Evolutionary conservation across 2,888 invertebrate genomes (phyloP).

Genomic region (Mechanitis mazaeus): DNA sequence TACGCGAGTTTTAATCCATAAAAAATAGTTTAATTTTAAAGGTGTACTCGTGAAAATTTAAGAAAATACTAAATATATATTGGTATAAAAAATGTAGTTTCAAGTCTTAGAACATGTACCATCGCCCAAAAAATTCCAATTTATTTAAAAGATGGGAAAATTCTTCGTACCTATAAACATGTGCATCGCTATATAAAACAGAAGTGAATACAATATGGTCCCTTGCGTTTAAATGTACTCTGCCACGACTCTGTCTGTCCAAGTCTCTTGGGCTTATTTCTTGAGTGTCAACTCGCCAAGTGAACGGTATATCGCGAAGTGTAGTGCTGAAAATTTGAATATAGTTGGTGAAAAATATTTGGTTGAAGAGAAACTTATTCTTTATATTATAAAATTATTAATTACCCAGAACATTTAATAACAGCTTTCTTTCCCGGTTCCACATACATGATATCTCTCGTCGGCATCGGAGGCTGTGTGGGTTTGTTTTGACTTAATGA

Average conservation of each 20-base stretch:
- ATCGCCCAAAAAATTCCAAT: too few relatives aligned
- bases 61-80: too few relatives aligned
- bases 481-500: conserved; percentile 37
- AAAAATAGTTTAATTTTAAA: too few relatives aligned
- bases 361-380: too few relatives aligned
- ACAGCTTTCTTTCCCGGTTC: conserved; percentile 32
- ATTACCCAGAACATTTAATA: conserved; percentile 48
- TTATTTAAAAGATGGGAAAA: too few relatives aligned
- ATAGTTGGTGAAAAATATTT: neutral
- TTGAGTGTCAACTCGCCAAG: conserved; percentile 76
- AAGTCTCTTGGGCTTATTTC: conserved; percentile 67
- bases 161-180: conserved; percentile 75
- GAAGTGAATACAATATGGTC: conserved; percentile 76
- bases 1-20: too few relatives aligned
- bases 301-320: conserved; percentile 69
- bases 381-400: neutral
- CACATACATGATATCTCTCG: conserved; percentile 37
- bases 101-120: too few relatives aligned
- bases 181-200: conserved; percentile 71
- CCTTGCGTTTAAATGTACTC: conserved; percentile 75
- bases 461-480: conserved; percentile 36
- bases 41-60: too few relatives aligned
- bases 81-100: too few relatives aligned
- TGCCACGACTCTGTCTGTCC: conserved; percentile 63
- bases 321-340: conserved; percentile 54